A percentile compares a stretch with the other conserved stretches of the same genome.
These are phyloP conservation scores for Hippoglossus hippoglossus DNA, from an alignment of 2,797 vertebrate species.

Conservation along the genomic window DNA sequence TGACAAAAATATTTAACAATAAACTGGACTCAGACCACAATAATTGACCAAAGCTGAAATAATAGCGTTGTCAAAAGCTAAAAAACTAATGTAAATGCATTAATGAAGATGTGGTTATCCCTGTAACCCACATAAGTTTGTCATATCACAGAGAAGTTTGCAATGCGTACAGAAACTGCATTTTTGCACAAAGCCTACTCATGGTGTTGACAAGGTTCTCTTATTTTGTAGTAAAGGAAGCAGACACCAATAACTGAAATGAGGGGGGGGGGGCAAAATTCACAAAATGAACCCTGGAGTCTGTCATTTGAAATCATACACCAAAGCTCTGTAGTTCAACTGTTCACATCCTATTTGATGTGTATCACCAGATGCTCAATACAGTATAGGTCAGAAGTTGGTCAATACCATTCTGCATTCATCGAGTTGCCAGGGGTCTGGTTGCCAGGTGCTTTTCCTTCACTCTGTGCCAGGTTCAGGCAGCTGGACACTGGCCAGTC, in stretches of 20 bases:
- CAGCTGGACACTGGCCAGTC: background rate
- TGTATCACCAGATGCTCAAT: slow-evolving; percentile 12
- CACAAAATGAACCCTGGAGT: too few relatives aligned
- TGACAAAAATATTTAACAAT: background rate
- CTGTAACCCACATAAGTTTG: too few relatives aligned
- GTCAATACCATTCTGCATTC: background rate
- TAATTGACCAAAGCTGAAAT: background rate
- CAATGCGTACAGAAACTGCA: too few relatives aligned
- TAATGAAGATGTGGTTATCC: too few relatives aligned
- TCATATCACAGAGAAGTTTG: too few relatives aligned
- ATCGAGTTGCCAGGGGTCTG: background rate
- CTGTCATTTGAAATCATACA: too few relatives aligned
- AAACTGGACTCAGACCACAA: background rate
- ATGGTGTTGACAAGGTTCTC: background rate
- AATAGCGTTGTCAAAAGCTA: background rate
- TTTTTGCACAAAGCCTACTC: too few relatives aligned
- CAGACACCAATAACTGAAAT: too few relatives aligned
- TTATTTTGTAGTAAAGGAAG: background rate
- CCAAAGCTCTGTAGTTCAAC: background rate
- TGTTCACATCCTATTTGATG: background rate
- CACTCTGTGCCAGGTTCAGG: slow-evolving; percentile 9
- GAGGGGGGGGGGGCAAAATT: too few relatives aligned
- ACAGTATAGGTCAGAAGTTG: background rate
- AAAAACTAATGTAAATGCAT: too few relatives aligned
- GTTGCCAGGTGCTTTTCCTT: slow-evolving; percentile 1